Evolutionary conservation across 2,797 vertebrate species (phyloP), one percentile per base, ranked within the genome.

Genomic region (Epinephelus coioides): DNA sequence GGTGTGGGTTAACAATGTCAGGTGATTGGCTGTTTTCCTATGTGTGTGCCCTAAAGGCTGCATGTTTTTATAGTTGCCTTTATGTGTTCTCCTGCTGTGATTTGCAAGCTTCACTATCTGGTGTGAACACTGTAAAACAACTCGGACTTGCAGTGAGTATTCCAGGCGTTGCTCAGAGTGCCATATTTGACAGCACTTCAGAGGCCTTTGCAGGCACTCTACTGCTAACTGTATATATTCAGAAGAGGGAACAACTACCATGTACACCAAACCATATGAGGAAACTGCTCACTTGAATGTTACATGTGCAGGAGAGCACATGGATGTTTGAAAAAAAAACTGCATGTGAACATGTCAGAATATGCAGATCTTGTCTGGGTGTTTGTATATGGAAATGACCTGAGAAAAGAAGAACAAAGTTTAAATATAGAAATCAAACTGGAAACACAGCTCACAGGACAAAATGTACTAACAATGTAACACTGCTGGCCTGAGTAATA

Each of bases 51-150:
- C 5, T 71, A 21, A 17, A 55, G 18, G 1, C 47, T 60, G 13
- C 40, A 34, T 65, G 65, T 64, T 70, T 75, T 62, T 53, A 61
- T 55, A 10, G 54, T 65, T 6, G 14, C 12, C 5, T 62, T 70
- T 46, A 49, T 46, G 30, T 63, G 6, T 30, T 63, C 18, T 63
- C 1, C 13, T 15, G 4, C 63, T 54, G 15, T 30, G 53, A 51
- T 75, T 74, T 57, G 21, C 4, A 17, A 46, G 51, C 19, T 38
- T 76, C 38, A 27, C 44, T n/a, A 5, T 73, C 13, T 46, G 19
- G 40, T 19, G 14, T 47, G 21, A 50, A 21, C 43, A 12, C 21
- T 44, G 43, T 53, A 49, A 54, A 71, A 40, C 43, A 43, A 47
- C 46, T 23, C 30, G 1, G 15, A 12, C 13, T 10, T 68, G 9